Evolutionary conservation across 2,113 vertebrate species (phyloP).

Genomic region (Pachyramphus minor): DNA sequence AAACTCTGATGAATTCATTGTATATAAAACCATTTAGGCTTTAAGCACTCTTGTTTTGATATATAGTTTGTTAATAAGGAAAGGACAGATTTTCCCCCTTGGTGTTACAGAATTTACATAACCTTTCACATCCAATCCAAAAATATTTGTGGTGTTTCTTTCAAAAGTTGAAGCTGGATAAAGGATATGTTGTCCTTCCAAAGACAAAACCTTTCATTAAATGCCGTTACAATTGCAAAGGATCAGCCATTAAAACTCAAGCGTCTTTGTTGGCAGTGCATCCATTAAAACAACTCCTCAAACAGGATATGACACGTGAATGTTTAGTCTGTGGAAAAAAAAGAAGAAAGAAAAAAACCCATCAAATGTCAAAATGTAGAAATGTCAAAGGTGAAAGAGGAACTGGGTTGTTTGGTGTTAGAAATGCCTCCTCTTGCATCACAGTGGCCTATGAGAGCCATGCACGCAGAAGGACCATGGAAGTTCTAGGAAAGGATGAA

Average conservation of each 20-base stretch:
- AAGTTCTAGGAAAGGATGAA: not conserved
- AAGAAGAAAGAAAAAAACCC: not conserved
- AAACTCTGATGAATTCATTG: not conserved
- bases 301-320: not conserved
- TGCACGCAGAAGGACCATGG: not conserved
- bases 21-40: not conserved
- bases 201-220: not conserved
- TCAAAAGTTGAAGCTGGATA: conserved; percentile 48
- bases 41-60: not conserved
- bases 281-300: not conserved
- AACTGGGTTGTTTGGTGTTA: not conserved
- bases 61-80: conserved; percentile 13
- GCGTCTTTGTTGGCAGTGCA: not conserved
- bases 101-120: conserved; percentile 11
- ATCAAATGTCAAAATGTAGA: not conserved
- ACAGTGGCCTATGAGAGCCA: not conserved
- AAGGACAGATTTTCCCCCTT: conserved; percentile 47
- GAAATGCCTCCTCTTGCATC: not conserved
- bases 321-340: not conserved
- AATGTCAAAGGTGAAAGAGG: conserved; percentile 7
- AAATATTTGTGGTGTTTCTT: conserved; percentile 12
- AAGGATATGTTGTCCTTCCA: conserved; percentile 3
- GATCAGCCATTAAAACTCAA: conserved; percentile 1
- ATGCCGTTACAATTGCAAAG: not conserved
- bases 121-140: not conserved